Conservation (phyloP, 2,113 vertebrate genomes). For the Pseudopodoces humilis region DNA sequence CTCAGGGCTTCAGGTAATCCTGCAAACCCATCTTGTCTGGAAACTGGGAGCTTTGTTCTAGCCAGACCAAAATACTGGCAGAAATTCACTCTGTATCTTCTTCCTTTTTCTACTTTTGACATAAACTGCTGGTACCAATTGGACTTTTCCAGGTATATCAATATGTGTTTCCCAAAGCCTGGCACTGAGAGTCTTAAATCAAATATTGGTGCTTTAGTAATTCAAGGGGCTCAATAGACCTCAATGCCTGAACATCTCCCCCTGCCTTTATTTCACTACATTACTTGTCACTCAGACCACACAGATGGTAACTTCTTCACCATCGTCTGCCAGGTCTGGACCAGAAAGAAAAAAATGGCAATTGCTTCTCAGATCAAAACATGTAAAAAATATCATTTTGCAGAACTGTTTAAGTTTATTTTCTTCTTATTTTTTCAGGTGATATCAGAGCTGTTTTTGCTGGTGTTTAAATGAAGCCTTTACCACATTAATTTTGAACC, state of each 20-base stretch:
- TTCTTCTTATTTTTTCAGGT: background rate
- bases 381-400: background rate
- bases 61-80: background rate
- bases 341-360: background rate
- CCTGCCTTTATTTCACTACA: background rate
- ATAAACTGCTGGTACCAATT: background rate
- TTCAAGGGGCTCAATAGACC: background rate
- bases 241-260: background rate
- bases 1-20: background rate
- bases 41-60: background rate
- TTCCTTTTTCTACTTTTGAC: background rate
- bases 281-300: background rate
- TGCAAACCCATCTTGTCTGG: background rate
- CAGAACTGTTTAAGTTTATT: background rate
- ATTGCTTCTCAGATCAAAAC: background rate
- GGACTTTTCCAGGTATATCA: background rate
- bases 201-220: background rate
- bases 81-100: background rate
- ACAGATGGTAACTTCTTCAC: background rate
- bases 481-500: background rate
- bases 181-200: background rate
- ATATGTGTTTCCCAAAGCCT: background rate
- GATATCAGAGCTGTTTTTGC: background rate
- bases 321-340: background rate
- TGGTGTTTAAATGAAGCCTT: background rate